Conservation (phyloP, 2,113 vertebrate species). For the Tympanuchus pallidicinctus region DNA sequence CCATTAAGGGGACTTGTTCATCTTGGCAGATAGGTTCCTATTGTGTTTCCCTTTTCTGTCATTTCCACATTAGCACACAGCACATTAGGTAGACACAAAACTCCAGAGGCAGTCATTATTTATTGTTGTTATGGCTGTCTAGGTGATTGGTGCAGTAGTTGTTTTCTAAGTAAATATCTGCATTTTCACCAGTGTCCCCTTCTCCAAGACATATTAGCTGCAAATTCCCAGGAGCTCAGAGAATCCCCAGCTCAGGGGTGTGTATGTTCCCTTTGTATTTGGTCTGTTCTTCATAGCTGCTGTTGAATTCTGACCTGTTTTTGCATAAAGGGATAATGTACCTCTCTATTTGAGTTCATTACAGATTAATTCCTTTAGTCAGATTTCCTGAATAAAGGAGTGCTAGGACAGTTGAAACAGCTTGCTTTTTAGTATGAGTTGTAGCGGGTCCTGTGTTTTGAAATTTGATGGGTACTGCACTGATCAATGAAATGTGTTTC, state of each 20-base stretch:
- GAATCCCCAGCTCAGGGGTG: neutral
- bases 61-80: neutral
- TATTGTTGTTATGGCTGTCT: neutral
- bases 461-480: neutral
- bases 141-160: neutral
- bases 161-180: neutral
- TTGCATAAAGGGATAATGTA: fast-evolving
- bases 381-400: neutral
- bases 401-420: neutral
- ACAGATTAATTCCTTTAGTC: neutral
- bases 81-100: neutral
- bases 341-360: neutral
- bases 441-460: neutral
- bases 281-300: neutral
- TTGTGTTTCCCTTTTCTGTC: neutral
- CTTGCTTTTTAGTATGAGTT: neutral
- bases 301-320: neutral
- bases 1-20: neutral
- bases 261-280: neutral
- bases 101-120: neutral
- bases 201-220: neutral
- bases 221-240: neutral
- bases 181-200: neutral
- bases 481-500: neutral
- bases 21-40: neutral